Evolutionary conservation across 1,140 invertebrate species (phyloP).

Genomic region (Procambarus virginalis): DNA sequence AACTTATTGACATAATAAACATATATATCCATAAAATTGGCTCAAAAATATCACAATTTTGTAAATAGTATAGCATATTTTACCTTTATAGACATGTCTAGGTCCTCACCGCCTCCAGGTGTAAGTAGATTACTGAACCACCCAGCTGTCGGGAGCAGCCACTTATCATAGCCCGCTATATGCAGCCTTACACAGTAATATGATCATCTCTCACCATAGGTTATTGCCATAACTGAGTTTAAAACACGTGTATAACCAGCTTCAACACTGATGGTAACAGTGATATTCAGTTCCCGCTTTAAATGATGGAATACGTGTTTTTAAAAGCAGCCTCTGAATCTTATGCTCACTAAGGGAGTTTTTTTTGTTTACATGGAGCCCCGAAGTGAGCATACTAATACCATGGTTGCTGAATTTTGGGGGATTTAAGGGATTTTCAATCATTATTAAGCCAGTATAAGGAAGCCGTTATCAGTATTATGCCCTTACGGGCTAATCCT

Average conservation of each 20-base stretch:
- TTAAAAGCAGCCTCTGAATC: background rate
- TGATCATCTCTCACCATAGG: background rate
- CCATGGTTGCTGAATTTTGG: background rate
- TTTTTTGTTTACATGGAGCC: constrained; percentile 20
- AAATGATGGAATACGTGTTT: background rate
- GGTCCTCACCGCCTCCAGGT: background rate
- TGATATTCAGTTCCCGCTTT: background rate
- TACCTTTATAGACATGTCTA: background rate
- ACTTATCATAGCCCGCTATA: background rate
- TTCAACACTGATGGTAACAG: background rate
- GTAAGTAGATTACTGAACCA: background rate
- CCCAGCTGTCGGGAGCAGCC: background rate
- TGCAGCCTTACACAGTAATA: background rate
- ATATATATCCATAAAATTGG: too few species aligned
- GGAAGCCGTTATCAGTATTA: background rate
- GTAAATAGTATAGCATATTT: too few species aligned
- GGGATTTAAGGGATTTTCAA: background rate
- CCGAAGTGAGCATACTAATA: constrained; percentile 7
- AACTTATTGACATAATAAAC: too few species aligned
- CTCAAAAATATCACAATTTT: too few species aligned
- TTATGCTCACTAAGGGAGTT: constrained; percentile 9
- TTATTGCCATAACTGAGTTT: constrained; percentile 4
- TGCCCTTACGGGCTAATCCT: background rate
- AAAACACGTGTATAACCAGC: background rate
- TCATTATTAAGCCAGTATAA: background rate